Percentiles rank a stretch among this genome's conserved stretches.
phyloP scores from a whole-genome alignment of 2,888 invertebrate species.

The Pelosia muscerda region DNA sequence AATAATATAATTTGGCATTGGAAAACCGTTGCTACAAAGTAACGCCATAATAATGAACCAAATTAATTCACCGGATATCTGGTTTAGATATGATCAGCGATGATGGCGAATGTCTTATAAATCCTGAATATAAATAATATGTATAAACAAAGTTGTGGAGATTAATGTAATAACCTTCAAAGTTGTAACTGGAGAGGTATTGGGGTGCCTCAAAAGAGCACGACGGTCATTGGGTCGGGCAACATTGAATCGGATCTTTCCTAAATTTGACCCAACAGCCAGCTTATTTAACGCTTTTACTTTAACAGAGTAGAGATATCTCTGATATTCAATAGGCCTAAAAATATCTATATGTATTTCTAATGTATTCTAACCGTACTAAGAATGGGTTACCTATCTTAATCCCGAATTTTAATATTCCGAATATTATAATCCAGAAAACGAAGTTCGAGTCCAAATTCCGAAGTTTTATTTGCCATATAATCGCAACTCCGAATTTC shows the following conservation, averaged over 20 bases:
- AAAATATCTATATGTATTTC: no score
- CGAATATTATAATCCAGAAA: no score
- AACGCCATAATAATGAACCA: not conserved
- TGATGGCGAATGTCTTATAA: not conserved
- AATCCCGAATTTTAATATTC: no score
- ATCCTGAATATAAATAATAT: slow-evolving; percentile 1
- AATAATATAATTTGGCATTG: slow-evolving; percentile 27
- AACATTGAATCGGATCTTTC: not conserved
- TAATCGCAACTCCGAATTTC: no score
- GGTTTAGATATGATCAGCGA: slow-evolving; percentile 1
- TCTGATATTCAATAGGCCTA: no score
- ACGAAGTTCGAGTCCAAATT: no score
- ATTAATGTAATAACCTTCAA: not conserved
- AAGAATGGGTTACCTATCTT: no score
- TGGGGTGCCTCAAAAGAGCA: not conserved
- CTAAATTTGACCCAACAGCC: not conserved
- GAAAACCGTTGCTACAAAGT: slow-evolving; percentile 4
- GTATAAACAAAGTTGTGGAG: not conserved
- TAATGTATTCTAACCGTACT: no score
- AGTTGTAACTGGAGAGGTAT: not conserved
- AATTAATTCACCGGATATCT: slow-evolving; percentile 8
- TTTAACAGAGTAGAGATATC: no score
- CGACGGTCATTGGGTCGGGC: not conserved
- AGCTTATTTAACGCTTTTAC: no score
- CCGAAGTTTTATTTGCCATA: no score